Base-by-base conservation (phyloP, 2,888 invertebrate species). In the Mythimna lalbum region DNA sequence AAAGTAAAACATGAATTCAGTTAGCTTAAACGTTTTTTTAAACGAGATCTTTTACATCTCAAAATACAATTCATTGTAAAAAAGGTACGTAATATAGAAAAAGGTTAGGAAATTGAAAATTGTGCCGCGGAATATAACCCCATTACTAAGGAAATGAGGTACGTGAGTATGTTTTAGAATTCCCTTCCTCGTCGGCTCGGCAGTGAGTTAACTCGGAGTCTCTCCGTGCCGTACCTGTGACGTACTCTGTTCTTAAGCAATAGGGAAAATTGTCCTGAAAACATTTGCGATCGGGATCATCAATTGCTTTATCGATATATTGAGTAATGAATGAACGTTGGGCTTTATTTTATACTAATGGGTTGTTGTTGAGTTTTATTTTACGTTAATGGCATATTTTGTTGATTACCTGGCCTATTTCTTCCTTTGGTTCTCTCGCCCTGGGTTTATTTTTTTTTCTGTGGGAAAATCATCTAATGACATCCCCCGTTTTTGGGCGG, bases 71-170 rank as follows among this genome's bases (percentile, higher is more conserved):
- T 89, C 86, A 80, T 83, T 84, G 83, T 80, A 75, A 91, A 89
- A 90, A 92, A 90, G 91, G 91, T 92, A 90, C 90, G 90, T 93
- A 91, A 93, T 91, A 88, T 88, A 91, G 89, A 93, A 93, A 93
- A 92, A 93, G 93, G 92, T 93, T 93, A 93, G 94, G 94, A 94
- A 94, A 95, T 95, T 94, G 95, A 95, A 95, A 95, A 94, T 93
- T 94, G 93, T 91, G 93, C 92, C 91, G 90, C 93, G 94, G 94
- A 93, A 92, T 94, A 93, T 93, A 94, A 94, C 93, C 91, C 94
- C 93, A 95, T 95, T 94, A 94, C 94, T 91, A 91, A 91, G 95
- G 95, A 95, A 95, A 95, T 95, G 93, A 94, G 95, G 88, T 93
- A 94, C 95, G 95, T 93, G 94, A 92, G 91, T 92, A 92, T 93